These are phyloP conservation scores for Caenorhabditis sp. DNA, from an alignment of 2,888 invertebrate genomes.

Conservation along the genomic window DNA sequence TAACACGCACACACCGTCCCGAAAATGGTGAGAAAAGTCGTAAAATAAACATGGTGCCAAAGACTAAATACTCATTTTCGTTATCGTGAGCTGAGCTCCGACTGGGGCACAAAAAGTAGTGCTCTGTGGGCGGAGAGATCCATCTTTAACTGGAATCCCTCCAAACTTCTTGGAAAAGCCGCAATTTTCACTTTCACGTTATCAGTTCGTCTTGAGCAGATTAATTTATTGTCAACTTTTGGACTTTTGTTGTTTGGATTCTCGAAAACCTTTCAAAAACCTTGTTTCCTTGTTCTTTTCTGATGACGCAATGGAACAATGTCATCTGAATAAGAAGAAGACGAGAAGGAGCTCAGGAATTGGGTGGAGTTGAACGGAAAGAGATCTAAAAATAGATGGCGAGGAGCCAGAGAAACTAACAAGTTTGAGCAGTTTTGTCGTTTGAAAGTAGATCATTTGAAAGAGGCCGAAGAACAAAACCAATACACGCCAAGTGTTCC, in stretches of 20 bases:
- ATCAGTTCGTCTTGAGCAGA: background rate
- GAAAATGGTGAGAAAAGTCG: slow-evolving; percentile 14
- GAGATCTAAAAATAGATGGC: background rate
- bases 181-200: background rate
- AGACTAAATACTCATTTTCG: slow-evolving; percentile 1
- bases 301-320: too few species aligned
- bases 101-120: background rate
- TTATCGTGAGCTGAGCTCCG: too few species aligned
- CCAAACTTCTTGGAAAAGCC: too few species aligned
- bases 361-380: background rate
- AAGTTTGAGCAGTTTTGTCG: too few species aligned
- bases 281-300: background rate
- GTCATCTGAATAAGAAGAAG: too few species aligned
- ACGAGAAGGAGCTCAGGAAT: too few species aligned
- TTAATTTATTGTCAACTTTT: background rate
- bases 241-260: background rate
- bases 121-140: background rate
- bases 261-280: background rate
- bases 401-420: too few species aligned
- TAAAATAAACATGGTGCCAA: slow-evolving; percentile 18
- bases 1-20: background rate
- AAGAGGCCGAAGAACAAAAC: background rate
- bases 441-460: background rate
- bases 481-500: too few species aligned
- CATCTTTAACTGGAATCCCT: too few species aligned